Base-by-base conservation (phyloP, 2,797 vertebrate genomes). In the Myripristis jacobus region DNA sequence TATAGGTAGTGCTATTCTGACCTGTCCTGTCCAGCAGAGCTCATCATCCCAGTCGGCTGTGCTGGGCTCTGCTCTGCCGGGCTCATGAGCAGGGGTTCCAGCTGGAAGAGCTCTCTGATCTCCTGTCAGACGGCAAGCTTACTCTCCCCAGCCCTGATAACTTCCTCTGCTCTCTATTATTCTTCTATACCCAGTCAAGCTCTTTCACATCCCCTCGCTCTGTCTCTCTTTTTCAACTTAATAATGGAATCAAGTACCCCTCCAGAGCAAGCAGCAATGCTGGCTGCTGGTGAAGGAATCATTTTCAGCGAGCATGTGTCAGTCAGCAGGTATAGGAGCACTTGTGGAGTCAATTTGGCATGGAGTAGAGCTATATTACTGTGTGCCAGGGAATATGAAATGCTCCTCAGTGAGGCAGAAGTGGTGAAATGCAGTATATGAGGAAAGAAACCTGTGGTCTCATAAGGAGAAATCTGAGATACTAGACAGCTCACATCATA, bases 281-380 rank as follows among this genome's bases (percentile, higher is more conserved):
- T 50, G 87, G 87, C 88, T 88, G 72, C 87, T 77, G 84, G 82
- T 87, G 90, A 6, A 80, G 70, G 86, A 81, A 57, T 77, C 69
- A 79, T 89, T 83, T 76, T 91, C 65, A 41, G 51, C 21, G 79
- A 86, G 85, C 80, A 89, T 86, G 87, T 93, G 91, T 93, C 92
- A 91, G 74, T 83, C 87, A 85, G 83, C 62, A 29, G 88, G 61
- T 84, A 88, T 85, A 88, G 76, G 34, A 89, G 86, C 87, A 89
- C 93, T 92, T 92, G 92, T 91, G 90, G 90, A 93, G 89, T 92
- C 90, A 91, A 92, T 94, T 92, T 93, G 89, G 89, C 90, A 91
- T 89, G 85, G 88, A 88, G 88, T 71, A 80, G 84, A 80, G 88
- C 84, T 91, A 86, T 92, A 90, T 90, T 88, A 84, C 76, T 82